Evolutionary conservation across 2,888 invertebrate genomes (phyloP), one percentile per base, ranked within the genome.

Genomic region (Nemotelus nigrinus): DNA sequence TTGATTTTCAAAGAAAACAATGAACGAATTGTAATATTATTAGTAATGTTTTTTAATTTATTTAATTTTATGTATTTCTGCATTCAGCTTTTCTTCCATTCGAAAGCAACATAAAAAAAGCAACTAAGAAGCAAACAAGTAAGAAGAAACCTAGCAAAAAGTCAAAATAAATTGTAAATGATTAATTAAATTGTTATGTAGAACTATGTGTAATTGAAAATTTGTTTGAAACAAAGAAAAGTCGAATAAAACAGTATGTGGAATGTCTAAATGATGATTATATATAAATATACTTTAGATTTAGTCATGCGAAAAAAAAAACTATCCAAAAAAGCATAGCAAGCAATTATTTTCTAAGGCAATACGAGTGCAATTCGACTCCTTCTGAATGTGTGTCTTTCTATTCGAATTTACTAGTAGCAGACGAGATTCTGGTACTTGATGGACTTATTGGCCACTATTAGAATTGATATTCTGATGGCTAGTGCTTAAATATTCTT

Each of bases 221-320:
- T 53, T 70, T 53, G 53, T 70, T 53, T 53, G 43, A 55, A 70
- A 70, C 55, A 10, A 25, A n/a, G 67, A 67, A 25, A 25, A 67
- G 67, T 48, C 67, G 67, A 70, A 70, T 70, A 70, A 25, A 70
- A 70, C 47, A 70, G 70, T 70, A 70, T 70, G 70, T 70, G 70
- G 50, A 70, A 70, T 55, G 7, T 70, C n/a, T 2, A 70, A 70
- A 53, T 39, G 8, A 57, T 25, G 25, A 57, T 25, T 25, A 25
- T 25, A 25, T 25, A n/a, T 25, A 57, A 57, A 57, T 57, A 3
- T 57, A 65, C 10, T 48, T 39, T 68, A 68, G 68, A 68, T 68
- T 68, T 68, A 50, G 53, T 50, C 68, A 44, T 50, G 53, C 7
- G 45, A 68, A 65, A 25, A 25, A 25, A 25, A 25, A 25, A 25